Evolutionary conservation across 1,140 invertebrate genomes (phyloP), one percentile per base, ranked within the genome.

Genomic region (Stratiolaelaps scimitus): DNA sequence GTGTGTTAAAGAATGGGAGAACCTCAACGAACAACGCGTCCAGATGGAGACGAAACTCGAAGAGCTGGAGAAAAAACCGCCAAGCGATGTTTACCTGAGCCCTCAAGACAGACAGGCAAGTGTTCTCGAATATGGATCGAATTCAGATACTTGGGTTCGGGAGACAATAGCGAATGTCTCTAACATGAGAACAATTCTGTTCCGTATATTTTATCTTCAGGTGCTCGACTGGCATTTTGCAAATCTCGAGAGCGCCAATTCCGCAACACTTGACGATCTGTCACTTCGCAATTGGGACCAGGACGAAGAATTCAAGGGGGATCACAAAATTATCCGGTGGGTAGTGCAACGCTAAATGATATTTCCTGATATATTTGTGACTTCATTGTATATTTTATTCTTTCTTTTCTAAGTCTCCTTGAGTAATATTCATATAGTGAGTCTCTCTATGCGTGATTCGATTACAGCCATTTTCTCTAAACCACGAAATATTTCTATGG

Each of bases 211-310:
- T n/a, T n/a, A n/a, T 60, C 10, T 34, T 6, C 23, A 60, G 53
- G 93, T 98, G 71, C 77, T 99, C 56, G 94, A 98, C 73, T 98
- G 95, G 93, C 94, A 98, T 76, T 96, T 98, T 80, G 95, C 95
- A 29, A 98, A 98, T 79, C 77, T 98, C 72, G 94, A 98, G 78
- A 98, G 97, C 79, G 94, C 93, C 2, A 97, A 97, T 79, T 93
- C 92, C 4, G 96, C 92, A n/a, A 90, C 92, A 0, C 79, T 98
- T 0, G 85, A 85, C 30, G 93, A 90, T 73, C 77, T 98, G 13
- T 95, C 91, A 19, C 80, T 97, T 13, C 95, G 97, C 74, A 91
- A 98, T 74, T 98, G 94, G 94, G 94, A 98, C 72, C 94, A 97
- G 76, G 95, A 98, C 77, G 94, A 98, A 78, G 92, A 95, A 75